These are phyloP conservation scores for Platerodrilus igneus DNA, from an alignment of 2,888 invertebrate species.

Conservation along the genomic window DNA sequence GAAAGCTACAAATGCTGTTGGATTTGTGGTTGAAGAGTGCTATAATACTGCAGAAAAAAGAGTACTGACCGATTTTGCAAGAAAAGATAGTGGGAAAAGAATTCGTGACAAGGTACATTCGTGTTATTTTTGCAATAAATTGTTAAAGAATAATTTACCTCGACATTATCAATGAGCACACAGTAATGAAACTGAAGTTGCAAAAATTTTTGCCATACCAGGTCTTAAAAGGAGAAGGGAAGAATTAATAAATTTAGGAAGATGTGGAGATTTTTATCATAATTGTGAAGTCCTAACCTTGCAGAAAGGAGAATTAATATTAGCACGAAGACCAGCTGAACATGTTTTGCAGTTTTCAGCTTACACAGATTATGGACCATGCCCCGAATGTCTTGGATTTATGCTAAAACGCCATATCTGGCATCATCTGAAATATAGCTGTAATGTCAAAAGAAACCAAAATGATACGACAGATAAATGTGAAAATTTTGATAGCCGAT, in stretches of 20 bases:
- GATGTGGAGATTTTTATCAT: conserved; percentile 6
- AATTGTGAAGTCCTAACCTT: conserved; percentile 1
- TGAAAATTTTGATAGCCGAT: not conserved
- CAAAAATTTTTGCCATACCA: conserved; percentile 6
- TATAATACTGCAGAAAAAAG: too few species aligned
- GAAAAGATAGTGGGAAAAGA: too few species aligned
- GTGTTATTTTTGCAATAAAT: conserved; percentile 7
- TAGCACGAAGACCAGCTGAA: conserved; percentile 5
- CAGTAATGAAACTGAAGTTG: conserved; percentile 9
- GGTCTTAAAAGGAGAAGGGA: conserved; percentile 2
- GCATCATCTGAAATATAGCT: conserved; percentile 9
- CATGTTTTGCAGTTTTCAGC: not conserved
- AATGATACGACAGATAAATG: not conserved
- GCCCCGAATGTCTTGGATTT: conserved; percentile 10
- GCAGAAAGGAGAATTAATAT: conserved; percentile 6
- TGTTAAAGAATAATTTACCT: conserved; percentile 6
- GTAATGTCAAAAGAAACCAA: not conserved
- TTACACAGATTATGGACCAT: conserved; percentile 9
- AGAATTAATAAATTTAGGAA: conserved; percentile 1
- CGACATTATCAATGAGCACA: conserved; percentile 11
- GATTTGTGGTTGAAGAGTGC: too few species aligned
- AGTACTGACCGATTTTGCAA: too few species aligned
- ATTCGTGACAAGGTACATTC: conserved; percentile 6
- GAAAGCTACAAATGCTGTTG: too few species aligned
- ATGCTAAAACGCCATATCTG: conserved; percentile 8